Evolutionary conservation across 2,888 invertebrate species (phyloP).

Genomic region (Strigamia transsilvanica): DNA sequence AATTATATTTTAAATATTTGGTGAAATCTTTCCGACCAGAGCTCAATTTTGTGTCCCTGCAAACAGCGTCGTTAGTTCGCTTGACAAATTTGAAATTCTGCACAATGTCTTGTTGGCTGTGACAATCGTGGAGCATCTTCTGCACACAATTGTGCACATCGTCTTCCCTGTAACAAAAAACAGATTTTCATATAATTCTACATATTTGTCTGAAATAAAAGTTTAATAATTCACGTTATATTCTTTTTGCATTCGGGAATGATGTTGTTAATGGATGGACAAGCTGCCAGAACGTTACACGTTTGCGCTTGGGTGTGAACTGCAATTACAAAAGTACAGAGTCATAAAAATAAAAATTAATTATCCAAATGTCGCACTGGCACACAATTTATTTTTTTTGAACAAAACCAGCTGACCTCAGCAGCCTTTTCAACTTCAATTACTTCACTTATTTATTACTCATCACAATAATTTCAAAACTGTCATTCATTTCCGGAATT

Average conservation of each 20-base stretch:
- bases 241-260: not conserved
- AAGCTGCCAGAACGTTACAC: not conserved
- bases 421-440: too few relatives aligned
- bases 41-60: not conserved
- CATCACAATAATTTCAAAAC: too few relatives aligned
- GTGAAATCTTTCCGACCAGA: not conserved
- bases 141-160: not conserved
- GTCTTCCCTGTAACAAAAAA: not conserved
- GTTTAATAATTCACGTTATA: not conserved
- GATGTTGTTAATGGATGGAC: not conserved
- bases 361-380: too few relatives aligned
- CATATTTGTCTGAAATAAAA: not conserved
- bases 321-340: not conserved
- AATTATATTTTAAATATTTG: too few relatives aligned
- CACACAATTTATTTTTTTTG: too few relatives aligned
- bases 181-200: not conserved
- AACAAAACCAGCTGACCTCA: too few relatives aligned
- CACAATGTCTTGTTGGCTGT: not conserved
- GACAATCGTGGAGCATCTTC: not conserved
- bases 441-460: too few relatives aligned
- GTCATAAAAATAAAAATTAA: not conserved
- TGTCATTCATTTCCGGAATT: too few relatives aligned
- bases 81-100: not conserved
- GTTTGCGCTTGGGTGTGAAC: not conserved
- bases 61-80: not conserved